These are phyloP conservation scores for Bombus fervidus DNA, from an alignment of 1,140 invertebrate genomes.

Conservation along the genomic window DNA sequence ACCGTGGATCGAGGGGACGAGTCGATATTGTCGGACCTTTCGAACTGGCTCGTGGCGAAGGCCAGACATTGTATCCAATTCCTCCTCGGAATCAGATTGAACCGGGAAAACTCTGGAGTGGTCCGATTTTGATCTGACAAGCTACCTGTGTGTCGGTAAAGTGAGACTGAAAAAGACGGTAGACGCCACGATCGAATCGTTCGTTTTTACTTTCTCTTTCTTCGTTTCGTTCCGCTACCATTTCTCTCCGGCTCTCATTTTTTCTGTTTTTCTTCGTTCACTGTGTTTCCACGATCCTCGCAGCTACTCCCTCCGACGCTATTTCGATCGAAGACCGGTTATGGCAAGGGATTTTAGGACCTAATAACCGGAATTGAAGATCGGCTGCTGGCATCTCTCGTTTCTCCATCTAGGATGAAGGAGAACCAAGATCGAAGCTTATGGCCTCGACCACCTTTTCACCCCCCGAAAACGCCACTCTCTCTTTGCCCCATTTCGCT, in stretches of 20 bases:
- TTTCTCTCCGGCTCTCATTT: not conserved
- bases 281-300: not conserved
- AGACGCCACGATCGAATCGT: slow-evolving; percentile 1
- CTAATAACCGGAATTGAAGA: slow-evolving; percentile 63
- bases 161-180: slow-evolving; percentile 39
- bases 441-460: slow-evolving; percentile 5
- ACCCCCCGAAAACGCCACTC: slow-evolving; percentile 10
- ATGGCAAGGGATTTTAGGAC: slow-evolving; percentile 59
- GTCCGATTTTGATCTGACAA: not conserved
- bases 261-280: not conserved
- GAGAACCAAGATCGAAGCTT: slow-evolving; percentile 11
- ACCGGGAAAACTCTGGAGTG: not conserved
- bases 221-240: not conserved
- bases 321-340: slow-evolving; percentile 52
- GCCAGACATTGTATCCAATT: slow-evolving; percentile 46
- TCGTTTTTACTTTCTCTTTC: not conserved
- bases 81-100: slow-evolving; percentile 35
- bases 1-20: not conserved
- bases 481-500: not conserved
- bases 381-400: slow-evolving; percentile 32
- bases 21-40: slow-evolving; percentile 44
- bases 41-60: slow-evolving; percentile 5
- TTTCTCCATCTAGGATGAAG: slow-evolving; percentile 5
- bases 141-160: slow-evolving; percentile 17
- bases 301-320: not conserved